phyloP scores from a whole-genome alignment of 2,888 invertebrate species.

The Steromphala cineraria region DNA sequence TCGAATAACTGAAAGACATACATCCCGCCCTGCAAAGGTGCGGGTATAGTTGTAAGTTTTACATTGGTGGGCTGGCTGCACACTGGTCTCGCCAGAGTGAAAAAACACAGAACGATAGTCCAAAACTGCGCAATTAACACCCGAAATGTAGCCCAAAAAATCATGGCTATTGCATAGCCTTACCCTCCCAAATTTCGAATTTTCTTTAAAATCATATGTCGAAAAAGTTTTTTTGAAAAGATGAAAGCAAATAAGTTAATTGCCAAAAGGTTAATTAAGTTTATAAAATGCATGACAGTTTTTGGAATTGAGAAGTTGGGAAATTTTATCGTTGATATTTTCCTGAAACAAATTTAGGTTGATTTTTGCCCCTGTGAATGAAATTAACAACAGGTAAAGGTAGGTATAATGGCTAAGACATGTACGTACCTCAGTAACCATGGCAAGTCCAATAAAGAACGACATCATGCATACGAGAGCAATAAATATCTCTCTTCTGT shows the following conservation, averaged over 20 bases:
- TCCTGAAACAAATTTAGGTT: slow-evolving; percentile 7
- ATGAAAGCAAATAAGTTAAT: too few species aligned
- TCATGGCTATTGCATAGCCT: too few species aligned
- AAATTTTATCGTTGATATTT: neutral
- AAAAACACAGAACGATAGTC: too few species aligned
- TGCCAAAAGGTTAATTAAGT: too few species aligned
- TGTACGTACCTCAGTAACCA: slow-evolving; percentile 81
- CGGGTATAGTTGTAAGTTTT: slow-evolving; percentile 5
- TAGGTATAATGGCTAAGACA: neutral
- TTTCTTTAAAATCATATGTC: too few species aligned
- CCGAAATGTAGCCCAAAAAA: too few species aligned
- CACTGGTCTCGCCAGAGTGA: too few species aligned
- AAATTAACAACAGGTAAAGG: neutral
- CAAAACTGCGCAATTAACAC: too few species aligned
- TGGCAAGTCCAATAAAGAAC: slow-evolving; percentile 78
- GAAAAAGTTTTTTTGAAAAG: too few species aligned
- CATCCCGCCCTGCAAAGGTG: slow-evolving; percentile 80
- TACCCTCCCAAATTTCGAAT: too few species aligned
- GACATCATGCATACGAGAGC: slow-evolving; percentile 78
- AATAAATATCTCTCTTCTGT: slow-evolving; percentile 80
- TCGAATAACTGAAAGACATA: slow-evolving; percentile 82
- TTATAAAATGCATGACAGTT: too few species aligned
- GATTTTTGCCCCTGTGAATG: neutral
- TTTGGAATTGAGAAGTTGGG: neutral
- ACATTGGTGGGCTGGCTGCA: too few species aligned